Conservation (phyloP, 2,113 vertebrate species). For the Rhea pennata region DNA sequence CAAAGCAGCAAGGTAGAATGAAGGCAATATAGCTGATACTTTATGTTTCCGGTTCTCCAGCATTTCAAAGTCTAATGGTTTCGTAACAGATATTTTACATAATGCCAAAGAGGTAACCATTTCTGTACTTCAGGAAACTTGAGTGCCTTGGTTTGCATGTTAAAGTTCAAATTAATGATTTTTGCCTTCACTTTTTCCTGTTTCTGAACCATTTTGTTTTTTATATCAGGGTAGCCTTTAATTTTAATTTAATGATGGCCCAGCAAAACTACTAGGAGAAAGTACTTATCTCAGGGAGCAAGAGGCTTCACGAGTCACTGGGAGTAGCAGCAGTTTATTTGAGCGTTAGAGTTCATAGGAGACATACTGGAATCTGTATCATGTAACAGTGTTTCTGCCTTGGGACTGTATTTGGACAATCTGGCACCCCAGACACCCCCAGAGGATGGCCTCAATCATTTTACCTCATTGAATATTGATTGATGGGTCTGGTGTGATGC, state of each 20-base stretch:
- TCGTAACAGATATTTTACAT: background rate
- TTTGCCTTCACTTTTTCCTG: background rate
- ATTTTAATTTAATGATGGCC: background rate
- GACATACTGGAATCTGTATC: background rate
- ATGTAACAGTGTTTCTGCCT: background rate
- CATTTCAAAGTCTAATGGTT: background rate
- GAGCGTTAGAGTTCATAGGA: background rate
- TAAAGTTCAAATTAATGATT: background rate
- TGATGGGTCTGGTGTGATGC: too few relatives aligned
- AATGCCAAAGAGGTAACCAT: background rate
- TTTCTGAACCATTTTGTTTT: background rate
- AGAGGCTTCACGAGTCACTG: background rate
- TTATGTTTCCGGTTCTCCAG: background rate
- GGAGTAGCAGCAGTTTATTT: background rate
- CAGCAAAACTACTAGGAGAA: background rate
- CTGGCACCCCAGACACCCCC: background rate
- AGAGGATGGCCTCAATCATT: background rate
- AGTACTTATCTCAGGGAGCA: background rate
- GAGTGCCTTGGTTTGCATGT: background rate
- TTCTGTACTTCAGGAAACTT: background rate
- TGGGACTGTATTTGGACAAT: background rate
- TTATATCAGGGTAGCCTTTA: background rate
- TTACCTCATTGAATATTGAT: background rate
- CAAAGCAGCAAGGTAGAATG: background rate
- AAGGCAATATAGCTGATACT: background rate